phyloP scores from a whole-genome alignment of 1,140 invertebrate species.

The Carcinoscorpius rotundicauda region DNA sequence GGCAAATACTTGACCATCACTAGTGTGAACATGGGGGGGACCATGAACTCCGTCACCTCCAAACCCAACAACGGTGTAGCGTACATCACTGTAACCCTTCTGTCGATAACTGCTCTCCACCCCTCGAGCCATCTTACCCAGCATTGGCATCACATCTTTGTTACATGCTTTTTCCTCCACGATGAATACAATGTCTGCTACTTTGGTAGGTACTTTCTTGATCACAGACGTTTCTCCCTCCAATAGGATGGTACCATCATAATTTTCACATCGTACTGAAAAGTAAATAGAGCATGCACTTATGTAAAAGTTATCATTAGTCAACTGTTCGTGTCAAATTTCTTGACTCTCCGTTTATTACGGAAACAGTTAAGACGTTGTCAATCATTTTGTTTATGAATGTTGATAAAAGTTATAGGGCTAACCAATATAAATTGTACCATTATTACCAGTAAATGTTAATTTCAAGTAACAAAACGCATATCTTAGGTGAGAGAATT shows the following conservation, averaged over 20 bases:
- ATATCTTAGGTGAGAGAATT: no score
- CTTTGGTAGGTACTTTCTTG: constrained; percentile 30
- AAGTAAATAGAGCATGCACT: constrained; percentile 10
- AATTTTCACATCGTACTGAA: constrained; percentile 30
- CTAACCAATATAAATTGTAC: no score
- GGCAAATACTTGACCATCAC: constrained; percentile 35
- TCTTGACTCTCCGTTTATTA: no score
- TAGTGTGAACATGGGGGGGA: constrained; percentile 45
- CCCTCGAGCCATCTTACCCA: constrained; percentile 25
- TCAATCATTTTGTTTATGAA: no score
- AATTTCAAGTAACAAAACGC: no score
- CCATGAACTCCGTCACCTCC: constrained; percentile 58
- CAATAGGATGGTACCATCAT: constrained; percentile 26
- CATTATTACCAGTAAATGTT: no score
- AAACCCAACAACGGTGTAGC: constrained; percentile 66
- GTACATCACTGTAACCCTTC: constrained; percentile 33
- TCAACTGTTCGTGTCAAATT: no score
- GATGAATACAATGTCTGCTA: constrained; percentile 74
- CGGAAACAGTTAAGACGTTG: no score
- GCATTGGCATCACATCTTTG: constrained; percentile 39
- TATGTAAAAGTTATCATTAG: no score
- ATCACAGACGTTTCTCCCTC: constrained; percentile 29
- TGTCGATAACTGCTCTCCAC: constrained; percentile 32
- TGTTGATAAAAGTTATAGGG: no score
- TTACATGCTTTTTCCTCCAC: constrained; percentile 76